Evolutionary conservation across 2,888 invertebrate species (phyloP).

Genomic region (Xestia c-nigrum): DNA sequence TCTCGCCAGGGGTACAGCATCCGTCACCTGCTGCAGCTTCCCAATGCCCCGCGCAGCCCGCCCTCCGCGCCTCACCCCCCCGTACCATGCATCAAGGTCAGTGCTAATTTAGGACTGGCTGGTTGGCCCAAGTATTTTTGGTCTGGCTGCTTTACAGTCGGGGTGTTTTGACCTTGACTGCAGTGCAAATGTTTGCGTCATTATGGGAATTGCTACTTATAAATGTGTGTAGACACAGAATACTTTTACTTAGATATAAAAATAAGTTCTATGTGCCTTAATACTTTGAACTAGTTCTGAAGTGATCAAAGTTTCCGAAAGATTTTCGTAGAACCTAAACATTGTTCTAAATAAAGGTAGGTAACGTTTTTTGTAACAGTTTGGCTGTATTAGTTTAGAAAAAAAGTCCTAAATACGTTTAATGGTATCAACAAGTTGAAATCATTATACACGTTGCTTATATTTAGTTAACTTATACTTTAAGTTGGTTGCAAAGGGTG

Average conservation of each 20-base stretch:
- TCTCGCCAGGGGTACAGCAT: conserved; percentile 89
- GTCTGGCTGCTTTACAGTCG: too few relatives aligned
- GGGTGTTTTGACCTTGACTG: neutral
- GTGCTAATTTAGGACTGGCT: conserved; percentile 51
- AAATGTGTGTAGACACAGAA: neutral
- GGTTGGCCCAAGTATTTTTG: conserved; percentile 20
- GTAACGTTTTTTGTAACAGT: neutral
- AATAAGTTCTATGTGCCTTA: neutral
- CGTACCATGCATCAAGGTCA: conserved; percentile 84
- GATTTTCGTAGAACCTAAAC: neutral
- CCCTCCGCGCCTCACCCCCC: conserved; percentile 80
- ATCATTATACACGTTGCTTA: neutral
- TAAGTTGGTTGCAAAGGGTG: neutral
- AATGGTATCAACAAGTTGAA: conserved; percentile 1
- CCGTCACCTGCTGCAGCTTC: conserved; percentile 87
- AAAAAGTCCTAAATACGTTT: neutral
- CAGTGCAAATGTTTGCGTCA: neutral
- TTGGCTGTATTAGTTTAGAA: neutral
- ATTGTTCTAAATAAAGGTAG: neutral
- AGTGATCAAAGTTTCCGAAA: neutral
- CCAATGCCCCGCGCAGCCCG: conserved; percentile 83
- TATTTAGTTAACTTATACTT: conserved; percentile 5
- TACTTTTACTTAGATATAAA: neutral
- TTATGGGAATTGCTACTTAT: too few relatives aligned
- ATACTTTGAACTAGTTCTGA: neutral